phyloP scores from a whole-genome alignment of 2,888 invertebrate genomes.

The Charanyca ferruginea region DNA sequence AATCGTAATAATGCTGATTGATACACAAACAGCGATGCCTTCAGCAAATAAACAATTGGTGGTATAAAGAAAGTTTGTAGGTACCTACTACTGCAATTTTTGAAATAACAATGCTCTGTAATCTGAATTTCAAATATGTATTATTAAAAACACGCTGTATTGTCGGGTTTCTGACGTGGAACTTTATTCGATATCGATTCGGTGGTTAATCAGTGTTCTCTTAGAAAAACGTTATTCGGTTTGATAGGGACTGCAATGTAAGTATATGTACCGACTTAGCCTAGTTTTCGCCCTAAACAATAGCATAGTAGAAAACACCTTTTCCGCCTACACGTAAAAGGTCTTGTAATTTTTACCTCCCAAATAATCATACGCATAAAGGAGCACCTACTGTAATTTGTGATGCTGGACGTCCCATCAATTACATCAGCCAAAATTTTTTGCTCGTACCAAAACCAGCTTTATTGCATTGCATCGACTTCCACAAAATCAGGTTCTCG shows the following conservation, averaged over 20 bases:
- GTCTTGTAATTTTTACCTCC: not conserved
- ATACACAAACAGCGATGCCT: no score
- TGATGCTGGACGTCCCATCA: constrained; percentile 11
- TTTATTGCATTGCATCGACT: constrained; percentile 4
- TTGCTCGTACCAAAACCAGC: constrained; percentile 32
- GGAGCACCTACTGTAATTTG: not conserved
- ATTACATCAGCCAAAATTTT: constrained; percentile 31
- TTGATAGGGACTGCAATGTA: not conserved
- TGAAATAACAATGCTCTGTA: no score
- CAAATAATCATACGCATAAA: not conserved
- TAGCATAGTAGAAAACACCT: constrained; percentile 1
- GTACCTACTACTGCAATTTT: no score
- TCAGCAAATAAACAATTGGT: no score
- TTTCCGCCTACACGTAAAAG: not conserved
- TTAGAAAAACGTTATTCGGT: not conserved
- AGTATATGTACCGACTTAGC: not conserved
- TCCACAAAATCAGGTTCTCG: constrained; percentile 40
- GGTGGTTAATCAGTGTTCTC: no score
- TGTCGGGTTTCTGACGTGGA: no score
- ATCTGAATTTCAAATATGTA: no score
- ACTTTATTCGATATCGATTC: no score
- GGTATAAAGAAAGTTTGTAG: no score
- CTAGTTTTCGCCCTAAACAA: no score
- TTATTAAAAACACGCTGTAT: no score
- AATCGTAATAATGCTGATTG: no score